phyloP scores from a whole-genome alignment of 2,113 vertebrate species.

The Nothobranchius furzeri region DNA sequence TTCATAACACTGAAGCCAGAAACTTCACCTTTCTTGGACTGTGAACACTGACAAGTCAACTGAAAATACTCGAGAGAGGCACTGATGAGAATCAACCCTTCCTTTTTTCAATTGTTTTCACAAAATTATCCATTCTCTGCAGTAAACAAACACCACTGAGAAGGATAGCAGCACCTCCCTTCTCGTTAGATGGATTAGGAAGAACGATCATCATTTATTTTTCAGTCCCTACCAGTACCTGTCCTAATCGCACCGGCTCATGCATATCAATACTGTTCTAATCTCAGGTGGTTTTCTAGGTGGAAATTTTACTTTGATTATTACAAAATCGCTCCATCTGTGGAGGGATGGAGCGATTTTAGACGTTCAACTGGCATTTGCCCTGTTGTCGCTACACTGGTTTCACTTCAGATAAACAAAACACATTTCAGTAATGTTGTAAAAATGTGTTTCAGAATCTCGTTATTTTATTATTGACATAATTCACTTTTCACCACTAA shows the following conservation, averaged over 20 bases:
- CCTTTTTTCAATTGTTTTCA: neutral
- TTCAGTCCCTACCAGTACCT: neutral
- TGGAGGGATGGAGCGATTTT: constrained; percentile 40
- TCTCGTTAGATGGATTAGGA: constrained; percentile 8
- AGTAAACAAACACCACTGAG: neutral
- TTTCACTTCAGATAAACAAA: constrained; percentile 24
- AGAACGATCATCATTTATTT: neutral
- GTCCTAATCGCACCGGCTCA: neutral
- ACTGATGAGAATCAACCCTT: constrained; percentile 4
- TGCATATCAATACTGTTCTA: neutral
- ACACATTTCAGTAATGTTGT: constrained; percentile 3
- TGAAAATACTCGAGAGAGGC: constrained; percentile 15
- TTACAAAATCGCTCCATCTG: constrained; percentile 55
- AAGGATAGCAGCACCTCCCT: neutral
- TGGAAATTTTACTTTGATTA: constrained; percentile 13
- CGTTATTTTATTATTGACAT: neutral
- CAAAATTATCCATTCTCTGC: neutral
- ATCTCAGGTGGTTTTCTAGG: constrained; percentile 12
- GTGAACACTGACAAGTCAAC: constrained; percentile 28
- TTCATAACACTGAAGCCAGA: constrained; percentile 38
- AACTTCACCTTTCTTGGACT: constrained; percentile 35
- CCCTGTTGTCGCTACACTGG: constrained; percentile 32
- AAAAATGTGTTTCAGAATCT: neutral
- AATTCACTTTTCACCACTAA: neutral
- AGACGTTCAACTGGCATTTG: constrained; percentile 42